Conservation (phyloP, 1,140 invertebrate species). For the Magallana gigas region DNA sequence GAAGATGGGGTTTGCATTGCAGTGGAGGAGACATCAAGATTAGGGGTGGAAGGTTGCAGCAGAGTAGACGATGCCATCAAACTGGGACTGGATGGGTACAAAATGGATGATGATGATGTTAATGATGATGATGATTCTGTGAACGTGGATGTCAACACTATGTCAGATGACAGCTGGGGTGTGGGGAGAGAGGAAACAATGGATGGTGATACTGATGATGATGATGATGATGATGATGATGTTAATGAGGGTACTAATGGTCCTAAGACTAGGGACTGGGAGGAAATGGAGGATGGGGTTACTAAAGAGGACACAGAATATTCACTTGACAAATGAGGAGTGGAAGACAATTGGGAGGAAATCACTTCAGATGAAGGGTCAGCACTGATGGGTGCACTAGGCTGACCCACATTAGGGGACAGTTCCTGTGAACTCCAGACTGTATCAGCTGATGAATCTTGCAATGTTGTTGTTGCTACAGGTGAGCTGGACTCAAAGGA, state of each 20-base stretch:
- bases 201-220: constrained; percentile 1
- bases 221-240: constrained; percentile 45
- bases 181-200: background rate
- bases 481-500: background rate
- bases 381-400: background rate
- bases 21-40: background rate
- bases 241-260: background rate
- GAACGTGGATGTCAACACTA: background rate
- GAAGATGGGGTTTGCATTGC: background rate
- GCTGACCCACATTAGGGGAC: background rate
- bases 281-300: background rate
- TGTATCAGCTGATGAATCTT: background rate
- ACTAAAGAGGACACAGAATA: background rate
- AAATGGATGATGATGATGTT: background rate
- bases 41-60: background rate
- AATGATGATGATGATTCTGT: background rate
- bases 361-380: background rate
- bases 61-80: background rate
- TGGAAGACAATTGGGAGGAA: constrained; percentile 14
- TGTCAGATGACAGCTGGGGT: constrained; percentile 17
- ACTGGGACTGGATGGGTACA: background rate
- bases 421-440: background rate
- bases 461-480: background rate
- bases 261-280: background rate
- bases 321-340: background rate